phyloP scores from a whole-genome alignment of 2,888 invertebrate genomes.

The Nasonovia ribisnigri region DNA sequence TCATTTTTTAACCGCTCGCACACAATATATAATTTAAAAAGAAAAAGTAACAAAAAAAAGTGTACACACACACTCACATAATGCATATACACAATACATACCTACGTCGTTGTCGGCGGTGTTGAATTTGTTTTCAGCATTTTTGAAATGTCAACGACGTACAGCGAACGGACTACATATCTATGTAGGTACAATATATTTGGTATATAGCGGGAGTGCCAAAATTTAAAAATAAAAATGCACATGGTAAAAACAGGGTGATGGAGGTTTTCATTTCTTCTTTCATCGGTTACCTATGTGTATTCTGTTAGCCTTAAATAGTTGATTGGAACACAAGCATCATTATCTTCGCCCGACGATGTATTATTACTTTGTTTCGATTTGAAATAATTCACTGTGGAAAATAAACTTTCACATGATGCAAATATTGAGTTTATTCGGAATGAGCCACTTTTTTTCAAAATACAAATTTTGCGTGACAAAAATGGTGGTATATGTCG shows the following conservation, averaged over 20 bases:
- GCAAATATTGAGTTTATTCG: no score
- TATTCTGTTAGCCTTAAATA: neutral
- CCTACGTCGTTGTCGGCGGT: neutral
- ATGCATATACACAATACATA: neutral
- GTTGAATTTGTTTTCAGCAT: neutral
- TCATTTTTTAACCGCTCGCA: neutral
- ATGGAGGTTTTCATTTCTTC: no score
- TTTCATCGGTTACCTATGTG: neutral
- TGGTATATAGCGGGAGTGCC: neutral
- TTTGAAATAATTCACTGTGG: neutral
- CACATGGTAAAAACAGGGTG: no score
- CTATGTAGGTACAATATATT: neutral
- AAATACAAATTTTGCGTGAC: neutral
- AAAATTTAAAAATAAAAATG: no score
- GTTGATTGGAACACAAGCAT: neutral
- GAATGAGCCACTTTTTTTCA: no score
- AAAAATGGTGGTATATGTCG: neutral
- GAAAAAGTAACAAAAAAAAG: neutral
- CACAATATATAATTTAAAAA: neutral
- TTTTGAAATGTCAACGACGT: neutral
- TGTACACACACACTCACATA: neutral
- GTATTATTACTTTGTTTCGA: neutral
- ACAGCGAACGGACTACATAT: neutral
- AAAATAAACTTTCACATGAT: no score
- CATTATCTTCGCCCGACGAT: neutral